These are phyloP conservation scores for Nothura maculosa DNA, from an alignment of 2,797 vertebrate species.

Conservation along the genomic window DNA sequence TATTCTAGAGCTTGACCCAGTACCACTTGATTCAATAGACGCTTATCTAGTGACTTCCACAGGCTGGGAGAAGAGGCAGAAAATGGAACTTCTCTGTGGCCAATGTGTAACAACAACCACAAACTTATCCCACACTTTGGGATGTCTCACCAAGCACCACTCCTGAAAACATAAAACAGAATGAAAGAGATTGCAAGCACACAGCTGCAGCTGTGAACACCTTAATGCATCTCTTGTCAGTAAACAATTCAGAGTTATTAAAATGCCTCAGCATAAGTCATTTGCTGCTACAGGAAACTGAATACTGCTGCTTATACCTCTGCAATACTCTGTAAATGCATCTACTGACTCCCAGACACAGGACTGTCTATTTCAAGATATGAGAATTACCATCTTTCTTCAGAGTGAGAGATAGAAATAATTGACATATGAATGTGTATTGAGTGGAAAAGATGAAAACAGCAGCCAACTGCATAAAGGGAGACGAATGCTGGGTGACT, in stretches of 20 bases:
- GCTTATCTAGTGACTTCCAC: constrained; percentile 4
- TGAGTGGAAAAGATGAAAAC: neutral
- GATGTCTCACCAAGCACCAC: neutral
- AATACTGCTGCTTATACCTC: neutral
- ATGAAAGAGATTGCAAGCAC: neutral
- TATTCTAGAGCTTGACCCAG: constrained; percentile 3
- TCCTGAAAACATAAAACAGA: constrained; percentile 1
- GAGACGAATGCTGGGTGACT: neutral
- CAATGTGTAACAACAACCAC: neutral
- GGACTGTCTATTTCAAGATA: neutral
- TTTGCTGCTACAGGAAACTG: neutral
- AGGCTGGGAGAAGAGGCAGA: constrained; percentile 16
- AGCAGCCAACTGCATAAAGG: neutral
- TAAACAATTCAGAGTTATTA: constrained; percentile 18
- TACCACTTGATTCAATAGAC: neutral
- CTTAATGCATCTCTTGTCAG: constrained; percentile 13
- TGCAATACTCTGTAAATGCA: neutral
- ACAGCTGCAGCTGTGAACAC: constrained; percentile 3
- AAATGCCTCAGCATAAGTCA: neutral
- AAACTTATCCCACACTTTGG: neutral
- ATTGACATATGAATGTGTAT: neutral
- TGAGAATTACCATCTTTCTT: neutral
- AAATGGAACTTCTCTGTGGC: neutral
- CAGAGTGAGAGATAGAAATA: neutral
- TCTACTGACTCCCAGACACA: neutral